Evolutionary conservation across 1,140 invertebrate genomes (phyloP), one percentile per base, ranked within the genome.

Genomic region (Drosophila novamexicana): DNA sequence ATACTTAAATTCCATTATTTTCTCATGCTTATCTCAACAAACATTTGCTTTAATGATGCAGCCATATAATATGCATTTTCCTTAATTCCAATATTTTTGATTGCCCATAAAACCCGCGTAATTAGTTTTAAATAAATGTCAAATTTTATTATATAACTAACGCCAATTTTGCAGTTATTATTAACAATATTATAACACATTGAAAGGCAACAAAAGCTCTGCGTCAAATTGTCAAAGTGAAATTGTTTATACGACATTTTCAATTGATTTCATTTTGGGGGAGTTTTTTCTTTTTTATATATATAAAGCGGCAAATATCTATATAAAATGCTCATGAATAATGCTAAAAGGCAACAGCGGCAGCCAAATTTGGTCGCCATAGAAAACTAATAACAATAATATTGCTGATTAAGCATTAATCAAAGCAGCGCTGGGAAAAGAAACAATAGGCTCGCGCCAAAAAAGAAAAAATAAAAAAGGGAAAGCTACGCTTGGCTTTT

Each of bases 391-490:
- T 79, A 90, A 89, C 85, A 89, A 89, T 89, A 78, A 90, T 89
- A 84, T 75, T 84, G 84, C 75, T 89, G 84, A 89, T 89, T 89
- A 90, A 78, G 84, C 80, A 89, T 89, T 90, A 89, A 89, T 89
- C 84, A 85, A 81, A 81, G 77, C 64, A 36, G 37, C 66, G 57
- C 14, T 68, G 64, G 49, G 39, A 59, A 75, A 64, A 63, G 16
- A 62, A 65, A 64, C 59, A 75, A 71, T 45, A 40, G 57, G 29
- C 40, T 29, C 37, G 39, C 47, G 37, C 12, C 34, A 37, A 57
- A 53, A 64, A 74, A 40, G 16, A 75, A 40, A 44, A 57, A 56
- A 47, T 14, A 79, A 68, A 37, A 81, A 75, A 81, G 79, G 79
- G 79, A 81, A 81, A 81, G 79, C 61, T 65, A 14, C 53, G 54